Conservation (phyloP, 2,113 vertebrate species). For the Emydocephalus ijimae region DNA sequence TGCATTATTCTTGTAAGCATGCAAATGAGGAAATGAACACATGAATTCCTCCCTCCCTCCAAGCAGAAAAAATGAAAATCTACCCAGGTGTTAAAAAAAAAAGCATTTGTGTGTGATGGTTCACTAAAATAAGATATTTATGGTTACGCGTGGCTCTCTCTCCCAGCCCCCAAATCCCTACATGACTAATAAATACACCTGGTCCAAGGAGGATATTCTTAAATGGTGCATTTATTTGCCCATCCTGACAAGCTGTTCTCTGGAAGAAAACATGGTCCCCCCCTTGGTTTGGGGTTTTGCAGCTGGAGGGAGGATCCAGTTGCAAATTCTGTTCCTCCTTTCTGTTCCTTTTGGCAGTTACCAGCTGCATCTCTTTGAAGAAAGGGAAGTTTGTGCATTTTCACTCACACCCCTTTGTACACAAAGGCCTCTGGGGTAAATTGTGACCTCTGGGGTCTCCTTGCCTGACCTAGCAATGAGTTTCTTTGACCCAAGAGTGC, state of each 20-base stretch:
- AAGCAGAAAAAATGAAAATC: neutral
- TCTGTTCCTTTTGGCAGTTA: neutral
- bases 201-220: neutral
- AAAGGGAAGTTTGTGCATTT: neutral
- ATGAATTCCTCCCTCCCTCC: neutral
- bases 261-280: accelerated
- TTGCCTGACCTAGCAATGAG: neutral
- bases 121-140: neutral
- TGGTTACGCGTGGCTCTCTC: neutral
- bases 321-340: neutral
- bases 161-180: neutral
- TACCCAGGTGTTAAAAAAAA: neutral
- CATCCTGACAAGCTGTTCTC: neutral
- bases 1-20: neutral
- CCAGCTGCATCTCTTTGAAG: neutral
- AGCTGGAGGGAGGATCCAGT: neutral
- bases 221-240: neutral
- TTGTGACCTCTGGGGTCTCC: neutral
- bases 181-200: neutral
- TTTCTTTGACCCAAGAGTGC: neutral
- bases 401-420: neutral
- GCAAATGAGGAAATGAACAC: neutral
- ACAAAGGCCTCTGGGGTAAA: neutral
- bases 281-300: neutral
- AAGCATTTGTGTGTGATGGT: neutral